Percentiles rank a stretch among this genome's conserved stretches.
phyloP scores from a whole-genome alignment of 2,888 invertebrate species.

The Itoplectis maculator region DNA sequence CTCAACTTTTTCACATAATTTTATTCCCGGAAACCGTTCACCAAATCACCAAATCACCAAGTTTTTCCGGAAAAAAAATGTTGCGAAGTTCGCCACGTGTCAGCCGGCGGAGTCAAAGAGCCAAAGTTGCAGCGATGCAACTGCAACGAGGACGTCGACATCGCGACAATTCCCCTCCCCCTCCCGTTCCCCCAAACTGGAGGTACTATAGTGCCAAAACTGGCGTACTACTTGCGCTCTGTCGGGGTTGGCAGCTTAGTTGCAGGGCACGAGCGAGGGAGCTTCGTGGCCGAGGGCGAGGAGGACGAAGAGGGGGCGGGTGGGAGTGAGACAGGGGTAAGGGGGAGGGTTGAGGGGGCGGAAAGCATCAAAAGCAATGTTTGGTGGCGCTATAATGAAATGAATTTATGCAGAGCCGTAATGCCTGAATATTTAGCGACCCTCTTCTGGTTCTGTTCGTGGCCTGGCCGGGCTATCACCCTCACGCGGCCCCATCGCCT shows the following conservation, averaged over 20 bases:
- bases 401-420: constrained; percentile 89
- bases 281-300: constrained; percentile 19
- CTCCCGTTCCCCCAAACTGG: neutral
- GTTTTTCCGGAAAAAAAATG: too few species aligned
- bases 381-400: constrained; percentile 88
- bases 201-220: constrained; percentile 14
- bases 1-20: too few species aligned
- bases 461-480: constrained; percentile 78
- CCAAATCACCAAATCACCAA: too few species aligned
- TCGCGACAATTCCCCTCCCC: constrained; percentile 61
- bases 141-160: constrained; percentile 68
- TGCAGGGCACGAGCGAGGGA: constrained; percentile 61
- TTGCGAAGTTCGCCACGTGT: neutral
- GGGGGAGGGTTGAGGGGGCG: constrained; percentile 70
- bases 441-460: constrained; percentile 83
- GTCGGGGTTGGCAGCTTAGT: constrained; percentile 74
- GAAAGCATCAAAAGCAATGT: constrained; percentile 86
- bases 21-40: too few species aligned
- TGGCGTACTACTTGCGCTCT: constrained; percentile 28
- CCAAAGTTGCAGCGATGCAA: constrained; percentile 25
- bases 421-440: constrained; percentile 85
- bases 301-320: constrained; percentile 76
- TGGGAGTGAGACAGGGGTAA: constrained; percentile 39
- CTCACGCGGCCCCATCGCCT: constrained; percentile 43
- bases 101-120: neutral